Evolutionary conservation across 2,797 vertebrate genomes (phyloP), one percentile per base, ranked within the genome.

Genomic region (Oreochromis mossambicus): DNA sequence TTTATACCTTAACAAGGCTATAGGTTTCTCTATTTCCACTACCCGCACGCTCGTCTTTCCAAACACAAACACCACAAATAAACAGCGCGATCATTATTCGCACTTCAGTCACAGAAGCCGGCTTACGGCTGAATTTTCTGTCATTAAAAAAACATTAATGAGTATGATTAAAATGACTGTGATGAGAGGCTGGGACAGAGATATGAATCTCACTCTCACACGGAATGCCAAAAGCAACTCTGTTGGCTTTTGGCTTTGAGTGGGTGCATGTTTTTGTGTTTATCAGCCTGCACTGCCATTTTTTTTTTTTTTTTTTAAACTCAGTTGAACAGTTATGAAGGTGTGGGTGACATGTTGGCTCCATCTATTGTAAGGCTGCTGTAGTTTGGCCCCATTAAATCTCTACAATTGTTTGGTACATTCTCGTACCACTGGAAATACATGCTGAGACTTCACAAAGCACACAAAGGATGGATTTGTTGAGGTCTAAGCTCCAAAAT

Each of bases 111-210:
- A 48, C 84, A 83, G 88, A 90, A 86, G 88, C 83, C 82, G 46
- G 86, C 92, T 88, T 77, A 83, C 61, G 56, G 89, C 86, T 50
- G 78, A 81, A 88, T 90, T 94, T 79, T 86, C 50, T 24, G 73
- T 83, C 88, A 91, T 94, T 94, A 92, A 91, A 92, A 92, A 89
- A 92, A 86, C 92, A 93, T 94, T 94, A 94, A 94, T 91, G 89
- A 92, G 82, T 86, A 92, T 86, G 83, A 94, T 93, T 92, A 92
- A 92, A 92, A 94, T 41, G 80, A 82, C 82, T 90, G 80, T 58
- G 85, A 92, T 86, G 76, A 90, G 84, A 85, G 32, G 73, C 79
- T 89, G 88, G 82, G 84, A 87, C 78, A 13, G 83, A 78, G 85
- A 91, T 87, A 88, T 89, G 85, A 91, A 93, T 92, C 88, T 84